Percentiles rank a stretch among this genome's conserved stretches.
phyloP scores from a whole-genome alignment of 2,888 invertebrate species.

The Aphrophora alni region DNA sequence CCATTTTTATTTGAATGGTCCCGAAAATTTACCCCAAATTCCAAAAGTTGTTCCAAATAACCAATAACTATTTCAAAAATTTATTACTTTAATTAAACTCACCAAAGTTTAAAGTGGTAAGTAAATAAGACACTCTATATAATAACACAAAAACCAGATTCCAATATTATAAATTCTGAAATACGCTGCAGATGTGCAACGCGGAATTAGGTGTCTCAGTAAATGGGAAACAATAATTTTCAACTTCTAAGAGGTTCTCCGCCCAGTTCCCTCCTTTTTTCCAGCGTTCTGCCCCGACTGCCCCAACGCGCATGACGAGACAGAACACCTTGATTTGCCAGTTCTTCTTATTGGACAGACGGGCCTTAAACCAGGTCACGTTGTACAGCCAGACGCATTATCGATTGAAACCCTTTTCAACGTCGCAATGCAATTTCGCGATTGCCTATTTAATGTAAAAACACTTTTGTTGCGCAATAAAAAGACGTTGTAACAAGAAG shows the following conservation, averaged over 20 bases:
- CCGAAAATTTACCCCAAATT: too few species aligned
- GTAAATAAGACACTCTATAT: too few species aligned
- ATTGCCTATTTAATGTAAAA: neutral
- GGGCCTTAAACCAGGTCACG: neutral
- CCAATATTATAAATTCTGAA: neutral
- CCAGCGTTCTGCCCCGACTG: neutral
- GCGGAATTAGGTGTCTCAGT: too few species aligned
- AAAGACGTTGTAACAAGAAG: neutral
- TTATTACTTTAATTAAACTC: too few species aligned
- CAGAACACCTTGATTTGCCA: neutral
- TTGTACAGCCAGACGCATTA: neutral
- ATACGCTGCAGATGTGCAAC: neutral
- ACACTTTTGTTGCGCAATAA: neutral
- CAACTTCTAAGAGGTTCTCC: neutral
- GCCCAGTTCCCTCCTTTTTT: neutral
- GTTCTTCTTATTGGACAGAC: neutral
- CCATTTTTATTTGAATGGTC: too few species aligned
- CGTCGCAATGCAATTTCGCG: neutral
- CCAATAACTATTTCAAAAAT: too few species aligned
- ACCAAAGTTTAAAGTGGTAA: too few species aligned
- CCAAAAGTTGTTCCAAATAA: too few species aligned
- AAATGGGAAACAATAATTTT: too few species aligned
- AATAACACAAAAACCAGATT: too few species aligned
- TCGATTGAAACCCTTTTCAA: neutral
- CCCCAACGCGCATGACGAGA: neutral